Evolutionary conservation across 53 echinoderm and acorn worm species (phyloP).

Genomic region (Holothuria leucospilota): DNA sequence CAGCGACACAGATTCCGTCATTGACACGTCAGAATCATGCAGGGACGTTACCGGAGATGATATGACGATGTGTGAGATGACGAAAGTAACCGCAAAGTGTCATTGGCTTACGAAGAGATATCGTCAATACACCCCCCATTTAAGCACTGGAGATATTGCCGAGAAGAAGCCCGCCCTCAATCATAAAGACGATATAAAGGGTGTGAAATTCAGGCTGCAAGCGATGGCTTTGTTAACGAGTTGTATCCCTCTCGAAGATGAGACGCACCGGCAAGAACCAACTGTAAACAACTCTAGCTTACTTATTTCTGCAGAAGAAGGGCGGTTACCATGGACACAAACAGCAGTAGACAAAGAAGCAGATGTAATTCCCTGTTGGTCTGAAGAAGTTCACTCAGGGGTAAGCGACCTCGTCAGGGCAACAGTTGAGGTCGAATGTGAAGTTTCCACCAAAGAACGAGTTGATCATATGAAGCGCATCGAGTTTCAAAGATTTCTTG

Average conservation of each 20-base stretch:
- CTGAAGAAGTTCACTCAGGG: not conserved
- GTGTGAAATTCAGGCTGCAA: not conserved
- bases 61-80: not conserved
- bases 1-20: constrained; percentile 33
- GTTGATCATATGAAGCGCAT: not conserved
- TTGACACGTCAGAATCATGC: constrained; percentile 18
- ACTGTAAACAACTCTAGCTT: not conserved
- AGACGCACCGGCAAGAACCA: not conserved
- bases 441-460: constrained; percentile 4
- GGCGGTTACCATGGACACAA: constrained; percentile 18
- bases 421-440: constrained; percentile 16
- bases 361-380: not conserved
- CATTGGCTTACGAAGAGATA: too few species aligned
- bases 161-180: not conserved
- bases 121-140: not conserved
- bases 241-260: not conserved
- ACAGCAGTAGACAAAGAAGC: not conserved
- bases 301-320: not conserved
- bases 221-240: not conserved
- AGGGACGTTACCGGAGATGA: constrained; percentile 5
- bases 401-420: not conserved
- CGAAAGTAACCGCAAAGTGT: constrained; percentile 1
- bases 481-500: too few species aligned
- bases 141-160: too few species aligned
- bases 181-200: not conserved